A percentile compares a stretch with the other conserved stretches of the same genome.
Conservation (phyloP, 2,113 vertebrate genomes). For the Hyperopisus bebe region DNA sequence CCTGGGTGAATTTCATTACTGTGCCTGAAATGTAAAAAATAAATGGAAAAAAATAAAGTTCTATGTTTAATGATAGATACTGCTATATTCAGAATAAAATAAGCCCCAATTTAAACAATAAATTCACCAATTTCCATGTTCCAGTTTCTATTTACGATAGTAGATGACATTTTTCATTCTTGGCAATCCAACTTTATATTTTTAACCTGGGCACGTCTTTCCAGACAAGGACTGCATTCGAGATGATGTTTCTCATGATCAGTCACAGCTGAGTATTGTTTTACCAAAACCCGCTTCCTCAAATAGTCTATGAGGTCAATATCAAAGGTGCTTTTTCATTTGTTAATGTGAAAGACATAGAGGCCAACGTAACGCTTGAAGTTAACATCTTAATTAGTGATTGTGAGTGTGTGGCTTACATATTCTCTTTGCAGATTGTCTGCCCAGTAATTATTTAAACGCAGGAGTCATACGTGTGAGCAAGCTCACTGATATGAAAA, state of each 20-base stretch:
- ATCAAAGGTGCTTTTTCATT: background rate
- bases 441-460: background rate
- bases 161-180: background rate
- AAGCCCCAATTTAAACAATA: background rate
- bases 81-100: background rate
- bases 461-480: background rate
- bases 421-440: background rate
- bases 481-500: background rate
- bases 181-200: background rate
- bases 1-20: slow-evolving; percentile 28
- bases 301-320: background rate
- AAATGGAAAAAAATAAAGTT: background rate
- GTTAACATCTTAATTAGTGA: background rate
- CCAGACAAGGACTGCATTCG: background rate
- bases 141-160: background rate
- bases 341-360: background rate
- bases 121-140: background rate
- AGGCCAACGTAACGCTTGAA: background rate
- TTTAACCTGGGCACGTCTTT: background rate
- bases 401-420: background rate
- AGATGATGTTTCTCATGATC: background rate
- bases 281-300: background rate
- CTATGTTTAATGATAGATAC: background rate
- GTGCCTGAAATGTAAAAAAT: slow-evolving; percentile 3
- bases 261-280: background rate